A percentile compares a stretch with the other conserved stretches of the same genome.
These are phyloP conservation scores for Clamator glandarius DNA, from an alignment of 2,797 vertebrate genomes.

Conservation along the genomic window DNA sequence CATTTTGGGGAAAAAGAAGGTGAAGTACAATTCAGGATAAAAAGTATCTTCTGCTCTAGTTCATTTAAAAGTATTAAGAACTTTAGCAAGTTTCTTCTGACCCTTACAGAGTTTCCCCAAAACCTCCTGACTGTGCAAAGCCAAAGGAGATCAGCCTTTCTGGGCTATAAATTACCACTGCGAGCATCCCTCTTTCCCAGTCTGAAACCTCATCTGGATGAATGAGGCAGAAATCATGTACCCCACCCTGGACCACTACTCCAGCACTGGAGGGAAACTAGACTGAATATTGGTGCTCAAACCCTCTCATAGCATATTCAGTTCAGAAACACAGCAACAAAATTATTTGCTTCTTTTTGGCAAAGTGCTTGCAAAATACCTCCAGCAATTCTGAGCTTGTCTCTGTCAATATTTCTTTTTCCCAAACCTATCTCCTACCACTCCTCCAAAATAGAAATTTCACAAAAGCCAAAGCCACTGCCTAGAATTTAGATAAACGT, in stretches of 20 bases:
- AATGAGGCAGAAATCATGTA: neutral
- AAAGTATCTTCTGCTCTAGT: neutral
- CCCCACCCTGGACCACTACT: neutral
- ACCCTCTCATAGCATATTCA: neutral
- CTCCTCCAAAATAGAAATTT: too few relatives aligned
- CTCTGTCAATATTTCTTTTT: neutral
- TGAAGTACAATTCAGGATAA: neutral
- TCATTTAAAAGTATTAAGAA: neutral
- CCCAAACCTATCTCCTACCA: neutral
- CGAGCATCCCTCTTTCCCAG: neutral
- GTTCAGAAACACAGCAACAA: neutral
- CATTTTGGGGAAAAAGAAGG: rapidly evolving
- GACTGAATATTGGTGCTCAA: neutral
- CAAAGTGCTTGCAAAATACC: neutral
- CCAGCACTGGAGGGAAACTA: neutral
- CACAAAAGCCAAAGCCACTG: neutral
- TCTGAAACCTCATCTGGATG: neutral
- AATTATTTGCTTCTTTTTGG: neutral
- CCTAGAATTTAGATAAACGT: neutral
- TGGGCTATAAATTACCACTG: neutral
- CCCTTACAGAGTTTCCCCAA: neutral
- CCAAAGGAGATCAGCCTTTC: neutral
- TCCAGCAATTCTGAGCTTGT: neutral
- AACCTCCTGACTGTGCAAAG: neutral
- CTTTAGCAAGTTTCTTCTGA: neutral